Conservation (phyloP, 1,140 invertebrate species). For the Diabrotica undecimpunctata region DNA sequence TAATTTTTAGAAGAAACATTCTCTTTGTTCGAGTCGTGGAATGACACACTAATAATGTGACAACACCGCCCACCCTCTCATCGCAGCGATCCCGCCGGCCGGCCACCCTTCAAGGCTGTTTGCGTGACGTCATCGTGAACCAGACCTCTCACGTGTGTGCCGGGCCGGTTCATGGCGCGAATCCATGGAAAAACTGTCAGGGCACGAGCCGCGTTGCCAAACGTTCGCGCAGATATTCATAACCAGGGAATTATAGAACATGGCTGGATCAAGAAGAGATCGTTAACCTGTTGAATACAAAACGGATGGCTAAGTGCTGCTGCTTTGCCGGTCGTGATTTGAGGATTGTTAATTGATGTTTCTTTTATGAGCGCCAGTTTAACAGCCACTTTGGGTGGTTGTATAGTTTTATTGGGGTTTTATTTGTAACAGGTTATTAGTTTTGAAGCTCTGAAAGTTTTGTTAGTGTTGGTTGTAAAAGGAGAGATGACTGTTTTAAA, state of each 20-base stretch:
- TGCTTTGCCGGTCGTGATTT: not conserved
- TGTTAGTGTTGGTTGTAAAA: too few relatives aligned
- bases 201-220: too few relatives aligned
- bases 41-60: too few relatives aligned
- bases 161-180: not conserved
- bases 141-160: not conserved
- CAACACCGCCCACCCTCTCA: too few relatives aligned
- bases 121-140: not conserved
- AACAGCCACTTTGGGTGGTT: not conserved
- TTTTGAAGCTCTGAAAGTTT: too few relatives aligned
- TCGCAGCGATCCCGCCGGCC: not conserved
- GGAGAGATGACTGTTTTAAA: too few relatives aligned
- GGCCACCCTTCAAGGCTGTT: not conserved
- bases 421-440: too few relatives aligned
- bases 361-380: not conserved
- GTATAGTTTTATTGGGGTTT: too few relatives aligned
- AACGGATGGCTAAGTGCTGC: not conserved
- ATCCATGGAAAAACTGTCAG: not conserved
- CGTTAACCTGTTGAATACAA: not conserved
- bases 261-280: not conserved
- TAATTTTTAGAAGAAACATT: too few relatives aligned
- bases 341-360: slow-evolving; percentile 2
- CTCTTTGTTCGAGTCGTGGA: too few relatives aligned
- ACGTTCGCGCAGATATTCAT: too few relatives aligned
- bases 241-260: too few relatives aligned